phyloP scores from a whole-genome alignment of 1,140 invertebrate genomes.

The Bombus consobrinus region DNA sequence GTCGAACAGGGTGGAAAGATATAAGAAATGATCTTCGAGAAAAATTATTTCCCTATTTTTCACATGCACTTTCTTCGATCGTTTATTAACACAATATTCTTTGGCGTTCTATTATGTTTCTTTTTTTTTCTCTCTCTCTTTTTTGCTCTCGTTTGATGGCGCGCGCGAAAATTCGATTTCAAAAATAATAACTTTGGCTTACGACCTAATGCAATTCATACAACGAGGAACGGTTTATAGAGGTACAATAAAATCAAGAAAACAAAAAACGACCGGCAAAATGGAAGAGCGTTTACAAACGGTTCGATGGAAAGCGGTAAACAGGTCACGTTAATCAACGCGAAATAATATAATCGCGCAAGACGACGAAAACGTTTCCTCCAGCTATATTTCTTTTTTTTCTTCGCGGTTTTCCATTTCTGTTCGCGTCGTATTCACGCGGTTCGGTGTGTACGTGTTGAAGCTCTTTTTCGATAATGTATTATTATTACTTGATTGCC shows the following conservation, averaged over 20 bases:
- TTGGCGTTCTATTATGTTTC: neutral
- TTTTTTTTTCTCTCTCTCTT: neutral
- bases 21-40: conserved; percentile 7
- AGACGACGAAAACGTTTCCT: neutral
- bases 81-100: conserved; percentile 58
- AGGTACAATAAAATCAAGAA: neutral
- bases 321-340: conserved; percentile 2
- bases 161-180: neutral
- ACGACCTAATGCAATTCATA: neutral
- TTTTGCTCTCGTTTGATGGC: neutral
- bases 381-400: neutral
- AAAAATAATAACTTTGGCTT: neutral
- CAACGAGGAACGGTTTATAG: neutral
- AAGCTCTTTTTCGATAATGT: conserved; percentile 5
- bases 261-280: neutral
- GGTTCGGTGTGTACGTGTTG: neutral
- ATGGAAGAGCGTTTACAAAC: neutral
- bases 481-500: conserved; percentile 6
- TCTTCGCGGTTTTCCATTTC: neutral
- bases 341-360: neutral
- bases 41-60: conserved; percentile 20
- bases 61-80: conserved; percentile 50
- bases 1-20: neutral
- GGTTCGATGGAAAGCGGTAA: neutral
- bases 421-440: neutral